Evolutionary conservation across 2,888 invertebrate species (phyloP).

Genomic region (Aspidapion aeneum): DNA sequence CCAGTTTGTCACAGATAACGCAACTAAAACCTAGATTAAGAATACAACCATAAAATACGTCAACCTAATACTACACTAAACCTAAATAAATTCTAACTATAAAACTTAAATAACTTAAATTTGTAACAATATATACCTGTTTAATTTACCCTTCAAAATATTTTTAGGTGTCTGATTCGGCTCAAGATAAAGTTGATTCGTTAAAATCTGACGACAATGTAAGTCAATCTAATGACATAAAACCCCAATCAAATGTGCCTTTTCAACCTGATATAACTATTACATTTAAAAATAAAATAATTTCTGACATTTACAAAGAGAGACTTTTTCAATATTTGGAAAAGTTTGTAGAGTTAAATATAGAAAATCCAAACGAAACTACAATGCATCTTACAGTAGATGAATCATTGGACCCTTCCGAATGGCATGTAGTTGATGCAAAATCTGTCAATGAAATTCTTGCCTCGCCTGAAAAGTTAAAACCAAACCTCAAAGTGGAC

Average conservation of each 20-base stretch:
- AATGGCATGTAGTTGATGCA: conserved; percentile 38
- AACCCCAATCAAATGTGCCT: neutral
- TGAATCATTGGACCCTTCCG: conserved; percentile 46
- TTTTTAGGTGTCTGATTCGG: neutral
- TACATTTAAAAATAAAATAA: conserved; percentile 48
- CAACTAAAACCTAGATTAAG: too few relatives aligned
- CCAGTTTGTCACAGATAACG: too few relatives aligned
- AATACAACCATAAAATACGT: too few relatives aligned
- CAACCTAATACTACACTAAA: too few relatives aligned
- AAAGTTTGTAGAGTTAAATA: conserved; percentile 46
- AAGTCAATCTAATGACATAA: neutral
- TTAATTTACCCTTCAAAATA: neutral
- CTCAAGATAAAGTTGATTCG: neutral
- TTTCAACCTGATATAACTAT: conserved; percentile 44
- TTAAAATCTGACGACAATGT: neutral
- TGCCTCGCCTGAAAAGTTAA: neutral
- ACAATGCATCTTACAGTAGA: conserved; percentile 48
- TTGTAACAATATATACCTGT: too few relatives aligned
- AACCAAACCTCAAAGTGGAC: neutral
- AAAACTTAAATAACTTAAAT: too few relatives aligned
- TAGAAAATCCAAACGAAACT: conserved; percentile 37
- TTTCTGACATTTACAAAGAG: conserved; percentile 50
- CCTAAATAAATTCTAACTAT: too few relatives aligned
- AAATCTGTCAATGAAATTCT: conserved; percentile 1
- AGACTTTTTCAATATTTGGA: conserved; percentile 51